Evolutionary conservation across 2,113 vertebrate genomes (phyloP).

Genomic region (Nothoprocta pentlandii): DNA sequence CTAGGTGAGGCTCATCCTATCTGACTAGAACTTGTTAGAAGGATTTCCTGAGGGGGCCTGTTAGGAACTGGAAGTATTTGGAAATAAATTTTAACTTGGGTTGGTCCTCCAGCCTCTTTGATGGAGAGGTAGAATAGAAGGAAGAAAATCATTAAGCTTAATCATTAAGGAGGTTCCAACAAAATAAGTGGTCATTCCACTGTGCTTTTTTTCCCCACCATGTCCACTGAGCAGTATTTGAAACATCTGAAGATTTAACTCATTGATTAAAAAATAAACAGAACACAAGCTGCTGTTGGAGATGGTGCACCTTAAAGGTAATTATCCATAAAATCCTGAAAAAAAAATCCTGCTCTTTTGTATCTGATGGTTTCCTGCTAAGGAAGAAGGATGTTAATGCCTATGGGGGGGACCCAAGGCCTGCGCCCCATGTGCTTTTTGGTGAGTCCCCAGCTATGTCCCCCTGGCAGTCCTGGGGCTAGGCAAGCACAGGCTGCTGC

Average conservation of each 20-base stretch:
- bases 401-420: background rate
- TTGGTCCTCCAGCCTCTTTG: background rate
- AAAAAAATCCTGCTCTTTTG: background rate
- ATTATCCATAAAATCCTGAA: background rate
- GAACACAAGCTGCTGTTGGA: background rate
- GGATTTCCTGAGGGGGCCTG: background rate
- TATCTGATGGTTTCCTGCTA: background rate
- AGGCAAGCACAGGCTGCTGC: background rate
- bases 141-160: fast-evolving
- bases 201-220: background rate
- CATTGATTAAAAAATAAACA: background rate
- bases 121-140: background rate
- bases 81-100: background rate
- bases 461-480: background rate
- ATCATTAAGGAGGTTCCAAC: background rate
- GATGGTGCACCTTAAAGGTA: background rate
- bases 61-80: background rate
- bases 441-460: background rate
- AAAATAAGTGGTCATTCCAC: background rate
- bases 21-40: background rate
- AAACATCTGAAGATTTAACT: background rate
- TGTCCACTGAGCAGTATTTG: background rate
- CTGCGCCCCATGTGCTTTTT: fast-evolving
- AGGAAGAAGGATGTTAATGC: background rate
- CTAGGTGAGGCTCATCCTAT: background rate